Percentiles rank a stretch among this genome's conserved stretches.
phyloP scores from a whole-genome alignment of 2,888 invertebrate genomes.

The Drosophila macrospina region DNA sequence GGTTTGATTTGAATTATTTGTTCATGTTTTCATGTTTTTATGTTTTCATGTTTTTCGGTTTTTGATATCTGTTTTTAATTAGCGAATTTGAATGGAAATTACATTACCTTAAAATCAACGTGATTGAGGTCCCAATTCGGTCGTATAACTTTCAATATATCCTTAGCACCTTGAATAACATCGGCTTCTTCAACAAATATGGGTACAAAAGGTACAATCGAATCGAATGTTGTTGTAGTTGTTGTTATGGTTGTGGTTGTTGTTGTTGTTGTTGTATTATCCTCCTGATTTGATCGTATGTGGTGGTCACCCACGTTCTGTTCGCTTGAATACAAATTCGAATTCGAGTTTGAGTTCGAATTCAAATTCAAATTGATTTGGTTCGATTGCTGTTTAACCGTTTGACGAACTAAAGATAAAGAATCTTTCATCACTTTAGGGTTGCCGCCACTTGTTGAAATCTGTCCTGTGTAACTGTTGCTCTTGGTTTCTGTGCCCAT shows the following conservation, averaged over 20 bases:
- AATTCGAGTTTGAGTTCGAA: conserved; percentile 36
- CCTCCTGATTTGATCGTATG: conserved; percentile 41
- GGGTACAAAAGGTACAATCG: conserved; percentile 85
- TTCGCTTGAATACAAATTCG: conserved; percentile 32
- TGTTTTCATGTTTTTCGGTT: too few relatives aligned
- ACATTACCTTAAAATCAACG: conserved; percentile 90
- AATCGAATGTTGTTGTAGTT: conserved; percentile 38
- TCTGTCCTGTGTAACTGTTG: conserved; percentile 81
- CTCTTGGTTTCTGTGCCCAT: conserved; percentile 84
- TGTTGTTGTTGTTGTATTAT: conserved; percentile 21
- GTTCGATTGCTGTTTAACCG: conserved; percentile 62
- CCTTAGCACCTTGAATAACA: conserved; percentile 88
- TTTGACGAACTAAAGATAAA: conserved; percentile 77
- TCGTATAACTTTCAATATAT: conserved; percentile 89
- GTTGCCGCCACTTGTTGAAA: conserved; percentile 77
- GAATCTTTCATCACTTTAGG: conserved; percentile 80
- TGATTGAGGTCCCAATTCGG: conserved; percentile 89
- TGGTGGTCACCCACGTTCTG: conserved; percentile 53
- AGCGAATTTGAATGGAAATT: conserved; percentile 5
- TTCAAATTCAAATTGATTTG: conserved; percentile 47
- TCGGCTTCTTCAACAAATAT: conserved; percentile 89
- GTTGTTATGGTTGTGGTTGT: conserved; percentile 19
- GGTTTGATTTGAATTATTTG: background rate
- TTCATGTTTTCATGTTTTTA: background rate
- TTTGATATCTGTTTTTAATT: background rate